Evolutionary conservation across 1,140 invertebrate genomes (phyloP).

Genomic region (Brachionus calyciflorus): DNA sequence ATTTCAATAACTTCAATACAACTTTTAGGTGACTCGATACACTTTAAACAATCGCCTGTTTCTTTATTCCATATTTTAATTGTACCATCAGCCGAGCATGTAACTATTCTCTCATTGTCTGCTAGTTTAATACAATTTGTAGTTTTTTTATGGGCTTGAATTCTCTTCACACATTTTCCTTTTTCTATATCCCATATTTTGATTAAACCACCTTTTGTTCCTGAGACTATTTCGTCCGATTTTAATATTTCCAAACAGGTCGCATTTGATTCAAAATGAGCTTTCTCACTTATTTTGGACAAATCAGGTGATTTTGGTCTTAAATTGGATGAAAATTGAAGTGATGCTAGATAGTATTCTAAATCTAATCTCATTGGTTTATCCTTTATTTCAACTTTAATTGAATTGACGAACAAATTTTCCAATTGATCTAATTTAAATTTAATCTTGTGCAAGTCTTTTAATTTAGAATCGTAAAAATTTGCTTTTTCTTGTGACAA

Average conservation of each 20-base stretch:
- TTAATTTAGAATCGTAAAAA: neutral
- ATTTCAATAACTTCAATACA: slow-evolving; percentile 16
- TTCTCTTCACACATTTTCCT: neutral
- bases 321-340: neutral
- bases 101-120: neutral
- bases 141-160: neutral
- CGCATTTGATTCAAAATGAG: neutral
- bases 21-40: neutral
- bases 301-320: neutral
- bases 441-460: neutral
- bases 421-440: neutral
- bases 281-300: neutral
- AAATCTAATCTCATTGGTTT: neutral
- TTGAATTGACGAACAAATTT: neutral
- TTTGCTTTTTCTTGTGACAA: neutral
- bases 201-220: neutral
- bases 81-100: neutral
- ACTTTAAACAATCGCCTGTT: neutral
- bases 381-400: neutral
- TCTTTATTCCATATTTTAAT: slow-evolving; percentile 18
- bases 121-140: neutral
- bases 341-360: neutral
- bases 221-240: neutral
- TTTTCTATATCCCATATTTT: neutral
- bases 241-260: neutral